Evolutionary conservation across 2,888 invertebrate genomes (phyloP).

Genomic region (Ellobium chinense): DNA sequence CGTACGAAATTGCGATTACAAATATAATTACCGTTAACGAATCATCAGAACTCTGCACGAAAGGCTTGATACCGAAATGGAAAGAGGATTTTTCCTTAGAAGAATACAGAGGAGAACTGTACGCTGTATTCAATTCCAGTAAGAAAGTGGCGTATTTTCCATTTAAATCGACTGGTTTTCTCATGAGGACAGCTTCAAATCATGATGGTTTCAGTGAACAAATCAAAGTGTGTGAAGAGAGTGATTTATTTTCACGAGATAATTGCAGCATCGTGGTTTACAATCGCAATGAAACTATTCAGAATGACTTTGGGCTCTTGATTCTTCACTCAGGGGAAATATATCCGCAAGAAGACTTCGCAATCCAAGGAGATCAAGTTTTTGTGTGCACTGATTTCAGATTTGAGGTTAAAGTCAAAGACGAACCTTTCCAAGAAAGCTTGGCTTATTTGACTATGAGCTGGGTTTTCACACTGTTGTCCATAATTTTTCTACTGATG

Average conservation of each 20-base stretch:
- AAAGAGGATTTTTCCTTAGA: neutral
- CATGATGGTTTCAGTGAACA: neutral
- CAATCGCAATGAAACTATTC: constrained; percentile 12
- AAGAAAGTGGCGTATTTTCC: neutral
- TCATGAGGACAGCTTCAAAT: neutral
- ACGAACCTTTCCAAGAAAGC: neutral
- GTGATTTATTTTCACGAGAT: neutral
- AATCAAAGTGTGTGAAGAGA: neutral
- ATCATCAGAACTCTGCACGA: neutral
- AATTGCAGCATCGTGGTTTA: constrained; percentile 22
- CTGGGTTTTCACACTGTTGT: neutral
- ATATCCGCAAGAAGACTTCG: neutral
- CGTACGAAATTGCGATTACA: neutral
- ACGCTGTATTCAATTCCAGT: neutral
- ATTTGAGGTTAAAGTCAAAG: neutral
- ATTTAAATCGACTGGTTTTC: neutral
- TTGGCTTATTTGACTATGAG: neutral
- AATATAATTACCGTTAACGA: neutral
- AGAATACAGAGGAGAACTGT: neutral
- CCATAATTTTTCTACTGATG: neutral
- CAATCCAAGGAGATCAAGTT: neutral
- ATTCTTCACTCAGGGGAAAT: neutral
- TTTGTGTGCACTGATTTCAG: constrained; percentile 23
- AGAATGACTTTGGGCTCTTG: neutral
- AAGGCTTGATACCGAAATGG: neutral